Evolutionary conservation across 37 sponge, comb jelly and placozoan genomes (phyloP).

Genomic region (Agelas oroides): DNA sequence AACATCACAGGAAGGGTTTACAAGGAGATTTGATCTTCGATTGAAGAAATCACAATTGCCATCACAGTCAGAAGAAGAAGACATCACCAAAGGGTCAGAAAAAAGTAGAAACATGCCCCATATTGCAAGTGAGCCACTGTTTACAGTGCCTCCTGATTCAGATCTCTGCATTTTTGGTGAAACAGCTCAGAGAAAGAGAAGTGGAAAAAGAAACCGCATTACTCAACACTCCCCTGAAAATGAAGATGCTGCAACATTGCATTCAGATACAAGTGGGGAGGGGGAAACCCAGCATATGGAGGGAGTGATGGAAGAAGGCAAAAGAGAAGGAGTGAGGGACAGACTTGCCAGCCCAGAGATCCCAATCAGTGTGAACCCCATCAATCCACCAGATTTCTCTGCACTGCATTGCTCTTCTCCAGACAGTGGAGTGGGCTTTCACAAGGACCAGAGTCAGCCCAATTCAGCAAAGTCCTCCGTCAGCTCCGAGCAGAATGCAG

Average conservation of each 20-base stretch:
- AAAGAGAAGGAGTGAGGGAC: not conserved
- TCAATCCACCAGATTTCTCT: conserved; percentile 12
- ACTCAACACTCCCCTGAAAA: not conserved
- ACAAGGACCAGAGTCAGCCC: conserved; percentile 7
- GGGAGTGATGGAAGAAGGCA: not conserved
- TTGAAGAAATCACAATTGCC: not conserved
- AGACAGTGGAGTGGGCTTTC: conserved; percentile 54
- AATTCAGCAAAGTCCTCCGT: conserved; percentile 23
- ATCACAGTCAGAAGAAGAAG: not conserved
- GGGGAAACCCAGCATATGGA: not conserved
- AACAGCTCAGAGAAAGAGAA: not conserved
- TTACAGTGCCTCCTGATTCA: too few relatives aligned
- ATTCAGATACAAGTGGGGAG: not conserved
- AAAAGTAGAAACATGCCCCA: too few relatives aligned
- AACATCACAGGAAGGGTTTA: conserved; percentile 37
- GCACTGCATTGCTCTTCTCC: conserved; percentile 44
- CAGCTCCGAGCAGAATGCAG: conserved; percentile 28
- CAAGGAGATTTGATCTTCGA: conserved; percentile 67
- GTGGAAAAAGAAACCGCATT: conserved; percentile 32
- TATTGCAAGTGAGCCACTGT: too few relatives aligned
- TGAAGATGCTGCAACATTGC: not conserved
- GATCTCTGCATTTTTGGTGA: conserved; percentile 15
- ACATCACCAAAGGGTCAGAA: not conserved
- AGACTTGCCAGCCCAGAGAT: conserved; percentile 1
- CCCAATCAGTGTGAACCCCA: conserved; percentile 6